phyloP scores from a whole-genome alignment of 2,113 vertebrate genomes.

The Nannobrachium achirus region DNA sequence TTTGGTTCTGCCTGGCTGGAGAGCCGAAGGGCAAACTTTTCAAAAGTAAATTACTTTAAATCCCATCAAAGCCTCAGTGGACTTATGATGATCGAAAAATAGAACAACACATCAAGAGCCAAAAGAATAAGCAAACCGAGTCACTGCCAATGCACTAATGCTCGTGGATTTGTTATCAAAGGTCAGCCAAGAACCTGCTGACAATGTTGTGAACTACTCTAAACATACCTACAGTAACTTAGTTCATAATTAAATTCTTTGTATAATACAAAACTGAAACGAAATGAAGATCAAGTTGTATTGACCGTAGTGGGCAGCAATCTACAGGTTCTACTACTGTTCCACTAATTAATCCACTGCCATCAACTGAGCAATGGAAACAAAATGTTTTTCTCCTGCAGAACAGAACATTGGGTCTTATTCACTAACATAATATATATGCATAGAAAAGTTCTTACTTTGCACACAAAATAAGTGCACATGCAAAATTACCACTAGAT shows the following conservation, averaged over 20 bases:
- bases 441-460: no score
- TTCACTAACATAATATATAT: no score
- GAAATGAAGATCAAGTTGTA: background rate
- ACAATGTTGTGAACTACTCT: no score
- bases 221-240: no score
- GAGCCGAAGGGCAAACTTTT: constrained; percentile 19
- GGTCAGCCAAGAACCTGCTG: no score
- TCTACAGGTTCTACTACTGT: constrained; percentile 10
- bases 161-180: background rate
- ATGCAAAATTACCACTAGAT: no score
- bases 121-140: constrained; percentile 10
- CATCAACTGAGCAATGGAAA: constrained; percentile 2
- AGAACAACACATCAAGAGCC: background rate
- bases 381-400: background rate
- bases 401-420: background rate
- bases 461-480: no score
- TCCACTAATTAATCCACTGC: constrained; percentile 12
- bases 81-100: background rate
- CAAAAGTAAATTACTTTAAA: constrained; percentile 12
- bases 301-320: constrained; percentile 55
- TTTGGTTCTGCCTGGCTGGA: constrained; percentile 10
- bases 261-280: no score
- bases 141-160: background rate
- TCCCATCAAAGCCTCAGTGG: constrained; percentile 4
- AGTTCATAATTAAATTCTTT: no score